Conservation (phyloP, 2,797 vertebrate genomes). For the Danio kyathit region DNA sequence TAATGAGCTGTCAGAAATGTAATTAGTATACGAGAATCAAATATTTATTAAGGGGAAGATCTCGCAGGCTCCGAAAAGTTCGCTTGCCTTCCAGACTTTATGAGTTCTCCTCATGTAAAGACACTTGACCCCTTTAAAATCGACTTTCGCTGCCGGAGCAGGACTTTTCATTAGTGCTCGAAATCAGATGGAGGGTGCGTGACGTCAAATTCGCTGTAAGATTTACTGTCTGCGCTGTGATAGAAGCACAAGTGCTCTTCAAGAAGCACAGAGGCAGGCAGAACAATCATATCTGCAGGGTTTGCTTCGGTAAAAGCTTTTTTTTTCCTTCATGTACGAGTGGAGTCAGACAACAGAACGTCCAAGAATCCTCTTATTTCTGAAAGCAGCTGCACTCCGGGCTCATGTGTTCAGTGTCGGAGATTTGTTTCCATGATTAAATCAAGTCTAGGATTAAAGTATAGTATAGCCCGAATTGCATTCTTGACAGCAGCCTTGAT, state of each 20-base stretch:
- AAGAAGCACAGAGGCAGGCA: not conserved
- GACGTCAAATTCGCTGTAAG: not conserved
- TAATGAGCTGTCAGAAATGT: conserved; percentile 55
- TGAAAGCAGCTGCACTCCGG: not conserved
- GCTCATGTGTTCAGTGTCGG: not conserved
- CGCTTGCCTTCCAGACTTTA: conserved; percentile 35
- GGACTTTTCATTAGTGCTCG: conserved; percentile 26
- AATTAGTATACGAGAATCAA: conserved; percentile 59
- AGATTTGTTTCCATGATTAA: conserved; percentile 21
- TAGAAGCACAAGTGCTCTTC: conserved; percentile 19
- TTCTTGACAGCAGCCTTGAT: not conserved
- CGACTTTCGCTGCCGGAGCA: not conserved
- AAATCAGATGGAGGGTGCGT: not conserved
- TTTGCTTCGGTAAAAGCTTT: not conserved
- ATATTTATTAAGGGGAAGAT: conserved; percentile 51
- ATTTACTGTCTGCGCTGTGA: not conserved
- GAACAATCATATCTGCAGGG: not conserved
- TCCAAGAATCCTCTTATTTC: not conserved
- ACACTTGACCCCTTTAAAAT: conserved; percentile 33
- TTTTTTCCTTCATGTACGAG: not conserved
- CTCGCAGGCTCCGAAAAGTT: conserved; percentile 24
- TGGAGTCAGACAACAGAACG: not conserved
- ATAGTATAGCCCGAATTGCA: conserved; percentile 6
- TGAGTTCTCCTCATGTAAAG: not conserved
- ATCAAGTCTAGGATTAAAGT: conserved; percentile 29